Base-by-base conservation (phyloP, 2,888 invertebrate genomes). In the Eupsilia transversa region DNA sequence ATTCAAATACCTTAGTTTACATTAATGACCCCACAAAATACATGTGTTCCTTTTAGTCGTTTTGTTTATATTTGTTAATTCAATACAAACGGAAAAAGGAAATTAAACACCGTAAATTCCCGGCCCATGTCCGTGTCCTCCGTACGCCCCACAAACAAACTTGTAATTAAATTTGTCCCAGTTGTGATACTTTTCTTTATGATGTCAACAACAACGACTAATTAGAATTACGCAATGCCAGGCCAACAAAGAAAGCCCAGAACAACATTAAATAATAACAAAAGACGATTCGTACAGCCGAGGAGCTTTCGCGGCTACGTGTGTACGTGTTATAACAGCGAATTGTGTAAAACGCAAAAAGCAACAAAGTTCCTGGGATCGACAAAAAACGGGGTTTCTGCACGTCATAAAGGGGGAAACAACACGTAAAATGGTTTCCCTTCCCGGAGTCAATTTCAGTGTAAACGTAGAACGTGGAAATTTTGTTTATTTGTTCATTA, bases 371-470 rank as follows among this genome's bases (percentile, higher is more conserved):
- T 74, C 72, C 52, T 41, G 52, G 52, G 72, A 72, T 74, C 69
- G 54, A 77, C 84, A 76, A 82, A 86, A 87, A 89, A 86, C 78
- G 77, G 68, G 79, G 65, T 82, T 88, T 88, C 82, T 72, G 80
- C 85, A 86, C 85, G 81, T 85, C 86, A 87, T 89, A 89, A 90
- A 89, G 85, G 74, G 66, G 83, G 77, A 86, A 86, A 80, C 77
- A 86, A 69, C 77, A 80, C 81, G 81, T 84, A 85, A 89, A 89
- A 87, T 74, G 74, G 83, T 87, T 88, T 89, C 86, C 76, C 72
- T 81, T 86, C 79, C 84, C 69, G 61, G 66, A 87, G 80, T 86
- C 77, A 86, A 88, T 86, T 78, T 85, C 77, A 79, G 72, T 70
- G 73, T 76, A 82, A 77, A 74, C 63, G 70, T 79, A 85, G 82